phyloP scores from a whole-genome alignment of 2,113 vertebrate genomes.

The Catharus bicknelli region DNA sequence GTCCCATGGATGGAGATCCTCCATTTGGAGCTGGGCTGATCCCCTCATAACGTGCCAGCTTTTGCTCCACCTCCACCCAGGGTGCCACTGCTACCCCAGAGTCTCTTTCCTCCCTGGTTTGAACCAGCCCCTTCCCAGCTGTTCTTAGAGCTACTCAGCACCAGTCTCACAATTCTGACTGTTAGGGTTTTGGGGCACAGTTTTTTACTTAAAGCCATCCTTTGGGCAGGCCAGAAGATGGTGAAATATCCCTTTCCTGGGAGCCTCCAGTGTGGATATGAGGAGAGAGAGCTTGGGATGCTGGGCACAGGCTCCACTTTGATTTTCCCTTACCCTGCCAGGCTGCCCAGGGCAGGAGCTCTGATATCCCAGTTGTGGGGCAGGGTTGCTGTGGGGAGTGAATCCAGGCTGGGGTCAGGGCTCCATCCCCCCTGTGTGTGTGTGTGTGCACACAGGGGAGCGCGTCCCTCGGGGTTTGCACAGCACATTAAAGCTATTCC shows the following conservation, averaged over 20 bases:
- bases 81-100: background rate
- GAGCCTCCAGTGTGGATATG: fast-evolving
- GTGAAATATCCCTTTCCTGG: background rate
- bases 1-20: fast-evolving
- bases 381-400: background rate
- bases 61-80: background rate
- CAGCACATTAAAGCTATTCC: slow-evolving; percentile 70
- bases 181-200: background rate
- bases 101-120: background rate
- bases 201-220: background rate
- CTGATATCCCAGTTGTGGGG: background rate
- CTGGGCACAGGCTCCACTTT: background rate
- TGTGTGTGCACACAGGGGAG: background rate
- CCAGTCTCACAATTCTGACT: background rate
- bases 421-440: background rate
- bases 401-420: background rate
- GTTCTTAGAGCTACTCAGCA: background rate
- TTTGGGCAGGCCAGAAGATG: too few species aligned
- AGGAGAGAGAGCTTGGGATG: background rate
- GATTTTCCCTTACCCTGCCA: background rate
- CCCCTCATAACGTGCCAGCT: background rate
- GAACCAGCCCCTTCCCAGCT: background rate
- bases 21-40: fast-evolving
- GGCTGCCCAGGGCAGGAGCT: background rate
- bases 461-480: slow-evolving; percentile 33